Evolutionary conservation across 1,140 invertebrate species (phyloP).

Genomic region (Zaprionus inermis): DNA sequence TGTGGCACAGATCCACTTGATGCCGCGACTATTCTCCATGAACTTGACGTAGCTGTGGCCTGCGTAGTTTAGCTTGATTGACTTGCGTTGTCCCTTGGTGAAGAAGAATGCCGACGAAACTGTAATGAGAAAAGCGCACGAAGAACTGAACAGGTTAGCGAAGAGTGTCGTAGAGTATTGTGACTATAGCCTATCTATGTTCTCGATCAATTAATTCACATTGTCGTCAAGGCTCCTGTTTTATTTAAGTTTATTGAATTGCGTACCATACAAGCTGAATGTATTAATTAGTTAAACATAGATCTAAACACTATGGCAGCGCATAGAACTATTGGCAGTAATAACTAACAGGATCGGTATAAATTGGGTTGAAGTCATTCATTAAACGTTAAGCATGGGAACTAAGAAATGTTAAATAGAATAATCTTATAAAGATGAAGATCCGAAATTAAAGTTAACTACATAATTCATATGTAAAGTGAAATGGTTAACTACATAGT

Average conservation of each 20-base stretch:
- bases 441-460: not conserved
- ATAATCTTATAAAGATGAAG: not conserved
- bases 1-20: slow-evolving; percentile 80
- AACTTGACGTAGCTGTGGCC: slow-evolving; percentile 76
- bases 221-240: slow-evolving; percentile 1
- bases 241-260: slow-evolving; percentile 46
- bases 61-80: slow-evolving; percentile 72
- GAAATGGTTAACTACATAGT: not conserved
- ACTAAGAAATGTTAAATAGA: not conserved
- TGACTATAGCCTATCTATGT: not conserved
- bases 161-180: not conserved
- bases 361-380: too few relatives aligned
- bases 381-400: too few relatives aligned
- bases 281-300: slow-evolving; percentile 38
- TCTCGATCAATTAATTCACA: slow-evolving; percentile 10
- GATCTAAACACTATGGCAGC: slow-evolving; percentile 7
- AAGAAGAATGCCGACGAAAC: slow-evolving; percentile 56
- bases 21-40: slow-evolving; percentile 75
- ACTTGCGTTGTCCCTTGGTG: slow-evolving; percentile 72
- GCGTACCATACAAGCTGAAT: slow-evolving; percentile 49
- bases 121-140: slow-evolving; percentile 41
- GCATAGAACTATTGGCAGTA: not conserved
- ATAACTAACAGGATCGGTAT: not conserved
- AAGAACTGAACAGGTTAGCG: slow-evolving; percentile 38
- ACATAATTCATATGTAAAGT: not conserved